Conservation (phyloP, 2,888 invertebrate species). For the Metacarcinus magister region DNA sequence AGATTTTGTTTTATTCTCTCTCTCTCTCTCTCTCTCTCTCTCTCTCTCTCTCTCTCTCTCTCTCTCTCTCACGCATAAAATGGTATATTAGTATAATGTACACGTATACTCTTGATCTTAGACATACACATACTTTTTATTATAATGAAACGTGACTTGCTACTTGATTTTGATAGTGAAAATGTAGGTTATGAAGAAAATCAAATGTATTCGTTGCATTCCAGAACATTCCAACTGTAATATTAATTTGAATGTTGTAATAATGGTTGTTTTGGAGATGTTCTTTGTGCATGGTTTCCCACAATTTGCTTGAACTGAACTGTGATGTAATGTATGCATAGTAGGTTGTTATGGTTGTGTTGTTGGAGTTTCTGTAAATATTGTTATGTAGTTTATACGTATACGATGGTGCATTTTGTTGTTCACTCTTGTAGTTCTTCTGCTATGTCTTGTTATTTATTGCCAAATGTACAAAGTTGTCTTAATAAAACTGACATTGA, state of each 20-base stretch:
- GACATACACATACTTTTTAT: neutral
- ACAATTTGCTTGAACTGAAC: neutral
- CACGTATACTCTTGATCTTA: neutral
- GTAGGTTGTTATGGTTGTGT: neutral
- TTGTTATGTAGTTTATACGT: no score
- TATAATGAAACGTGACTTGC: neutral
- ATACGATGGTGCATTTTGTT: neutral
- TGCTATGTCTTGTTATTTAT: constrained; percentile 50
- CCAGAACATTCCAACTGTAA: neutral
- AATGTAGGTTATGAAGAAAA: neutral
- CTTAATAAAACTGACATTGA: constrained; percentile 29
- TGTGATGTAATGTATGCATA: constrained; percentile 11
- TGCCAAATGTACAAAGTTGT: constrained; percentile 74
- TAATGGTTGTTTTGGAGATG: neutral
- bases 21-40: constrained; percentile 21
- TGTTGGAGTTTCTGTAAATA: neutral
- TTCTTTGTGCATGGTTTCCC: neutral
- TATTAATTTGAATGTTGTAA: neutral
- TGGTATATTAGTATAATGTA: neutral
- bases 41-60: constrained; percentile 39
- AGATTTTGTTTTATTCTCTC: neutral
- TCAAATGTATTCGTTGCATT: neutral
- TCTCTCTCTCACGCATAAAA: neutral
- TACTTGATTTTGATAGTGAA: neutral
- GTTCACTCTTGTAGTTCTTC: neutral